Evolutionary conservation across 2,888 invertebrate genomes (phyloP), one percentile per base, ranked within the genome.

Genomic region (Zygaena filipendulae): DNA sequence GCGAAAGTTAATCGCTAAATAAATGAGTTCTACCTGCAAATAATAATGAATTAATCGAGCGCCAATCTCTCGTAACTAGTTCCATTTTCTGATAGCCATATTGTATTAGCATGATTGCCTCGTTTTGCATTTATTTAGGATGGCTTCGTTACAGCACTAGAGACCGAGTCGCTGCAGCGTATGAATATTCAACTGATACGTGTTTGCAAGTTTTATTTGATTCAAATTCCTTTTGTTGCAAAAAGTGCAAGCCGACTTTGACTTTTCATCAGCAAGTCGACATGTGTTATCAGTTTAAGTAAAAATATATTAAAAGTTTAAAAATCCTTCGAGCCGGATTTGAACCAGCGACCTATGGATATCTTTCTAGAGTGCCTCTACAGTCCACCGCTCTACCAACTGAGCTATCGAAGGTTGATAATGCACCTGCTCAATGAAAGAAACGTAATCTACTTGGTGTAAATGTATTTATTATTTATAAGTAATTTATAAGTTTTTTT

Each of bases 341-440:
- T 80, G 80, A 81, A 81, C 80, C 80, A 81, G 80, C 75, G 80
- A 81, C 80, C 80, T 81, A 80, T 80, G 80, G 79, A 81, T 81
- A 7, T 12, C 74, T n/a, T n/a, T n/a, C n/a, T n/a, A n/a, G n/a
- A n/a, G n/a, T n/a, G 16, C 16, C 16, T 16, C 66, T 67, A 68
- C 66, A 66, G 64, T 63, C 63, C 66, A 66, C 66, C 67, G 64
- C 67, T 69, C 64, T 67, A 67, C 66, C 67, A 67, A 66, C 69
- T 69, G 66, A 67, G 69, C 66, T 67, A 67, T 69, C 67, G 66
- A 67, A 66, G 66, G 64, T 37, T 16, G n/a, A n/a, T n/a, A n/a
- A n/a, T n/a, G n/a, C n/a, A n/a, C n/a, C n/a, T n/a, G n/a, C n/a
- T n/a, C n/a, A n/a, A n/a, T n/a, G n/a, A n/a, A n/a, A n/a, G n/a